Evolutionary conservation across 2,797 vertebrate species (phyloP).

Genomic region (Sebastolobus altivelis): DNA sequence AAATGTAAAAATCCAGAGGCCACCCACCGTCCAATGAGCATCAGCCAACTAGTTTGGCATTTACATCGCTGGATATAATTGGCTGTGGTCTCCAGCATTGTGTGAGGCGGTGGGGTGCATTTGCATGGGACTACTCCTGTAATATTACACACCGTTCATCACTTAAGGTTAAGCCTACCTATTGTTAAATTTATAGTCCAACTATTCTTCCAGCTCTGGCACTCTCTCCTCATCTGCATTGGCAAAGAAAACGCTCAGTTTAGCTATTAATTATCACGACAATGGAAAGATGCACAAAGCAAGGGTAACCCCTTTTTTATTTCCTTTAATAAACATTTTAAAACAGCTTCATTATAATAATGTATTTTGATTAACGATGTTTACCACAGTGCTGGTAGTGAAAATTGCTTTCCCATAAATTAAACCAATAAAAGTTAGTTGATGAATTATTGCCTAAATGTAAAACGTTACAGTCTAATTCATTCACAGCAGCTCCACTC

Average conservation of each 20-base stretch:
- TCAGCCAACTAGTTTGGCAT: conserved; percentile 60
- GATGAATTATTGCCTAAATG: conserved; percentile 87
- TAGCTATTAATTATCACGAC: conserved; percentile 84
- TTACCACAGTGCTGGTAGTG: conserved; percentile 83
- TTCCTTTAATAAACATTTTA: conserved; percentile 88
- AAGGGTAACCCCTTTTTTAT: conserved; percentile 84
- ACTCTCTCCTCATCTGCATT: conserved; percentile 73
- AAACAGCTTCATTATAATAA: conserved; percentile 90
- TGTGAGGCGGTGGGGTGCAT: conserved; percentile 62
- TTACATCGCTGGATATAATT: conserved; percentile 76
- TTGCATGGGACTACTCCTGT: conserved; percentile 57
- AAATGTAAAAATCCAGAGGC: conserved; percentile 51
- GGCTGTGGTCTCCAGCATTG: conserved; percentile 64
- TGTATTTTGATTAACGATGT: conserved; percentile 91
- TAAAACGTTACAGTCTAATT: conserved; percentile 84
- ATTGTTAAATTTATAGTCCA: conserved; percentile 79
- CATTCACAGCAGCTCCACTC: conserved; percentile 72
- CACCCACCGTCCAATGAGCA: conserved; percentile 69
- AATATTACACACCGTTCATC: conserved; percentile 71
- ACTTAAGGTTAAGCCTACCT: conserved; percentile 78
- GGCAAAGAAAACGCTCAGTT: conserved; percentile 78
- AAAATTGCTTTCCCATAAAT: conserved; percentile 89
- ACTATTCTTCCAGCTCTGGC: conserved; percentile 67
- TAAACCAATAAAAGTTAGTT: conserved; percentile 88
- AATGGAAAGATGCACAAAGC: conserved; percentile 83